phyloP scores from a whole-genome alignment of 2,888 invertebrate genomes.

The Quadroppia sp. region DNA sequence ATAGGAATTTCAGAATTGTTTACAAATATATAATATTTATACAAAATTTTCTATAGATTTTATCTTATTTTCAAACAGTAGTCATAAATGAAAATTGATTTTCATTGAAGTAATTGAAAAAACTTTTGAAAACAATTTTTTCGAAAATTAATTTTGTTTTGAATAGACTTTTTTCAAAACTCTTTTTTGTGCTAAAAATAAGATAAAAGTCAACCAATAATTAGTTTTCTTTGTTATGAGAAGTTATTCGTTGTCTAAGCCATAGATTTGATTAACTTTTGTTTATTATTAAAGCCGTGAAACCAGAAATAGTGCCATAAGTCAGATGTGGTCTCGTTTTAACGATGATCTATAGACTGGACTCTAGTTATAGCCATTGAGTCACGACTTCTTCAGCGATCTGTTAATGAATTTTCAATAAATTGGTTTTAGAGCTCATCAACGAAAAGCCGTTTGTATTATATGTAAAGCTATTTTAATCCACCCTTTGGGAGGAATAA shows the following conservation, averaged over 20 bases:
- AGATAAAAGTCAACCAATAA: not conserved
- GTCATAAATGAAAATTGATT: not conserved
- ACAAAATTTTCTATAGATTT: not conserved
- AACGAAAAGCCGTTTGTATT: not conserved
- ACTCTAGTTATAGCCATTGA: not conserved
- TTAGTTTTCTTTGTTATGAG: not conserved
- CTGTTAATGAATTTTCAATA: slow-evolving; percentile 31
- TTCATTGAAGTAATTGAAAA: not conserved
- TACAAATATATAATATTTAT: not conserved
- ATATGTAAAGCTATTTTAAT: slow-evolving; percentile 5
- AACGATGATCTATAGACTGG: slow-evolving; percentile 16
- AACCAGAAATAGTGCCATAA: no score
- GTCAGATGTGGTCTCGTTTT: not conserved
- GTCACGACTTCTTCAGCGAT: slow-evolving; percentile 22
- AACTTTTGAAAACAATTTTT: not conserved
- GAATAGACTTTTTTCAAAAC: not conserved
- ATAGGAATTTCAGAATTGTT: not conserved
- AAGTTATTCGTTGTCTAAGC: not conserved
- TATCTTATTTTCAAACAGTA: not conserved
- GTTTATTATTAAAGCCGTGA: no score
- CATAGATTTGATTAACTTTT: no score
- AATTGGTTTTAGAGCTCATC: slow-evolving; percentile 25
- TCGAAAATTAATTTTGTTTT: no score
- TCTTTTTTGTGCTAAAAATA: not conserved
- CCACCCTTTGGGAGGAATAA: slow-evolving; percentile 31